A percentile compares a stretch with the other conserved stretches of the same genome.
phyloP scores from a whole-genome alignment of 1,140 invertebrate genomes.

The Gerris buenoi region DNA sequence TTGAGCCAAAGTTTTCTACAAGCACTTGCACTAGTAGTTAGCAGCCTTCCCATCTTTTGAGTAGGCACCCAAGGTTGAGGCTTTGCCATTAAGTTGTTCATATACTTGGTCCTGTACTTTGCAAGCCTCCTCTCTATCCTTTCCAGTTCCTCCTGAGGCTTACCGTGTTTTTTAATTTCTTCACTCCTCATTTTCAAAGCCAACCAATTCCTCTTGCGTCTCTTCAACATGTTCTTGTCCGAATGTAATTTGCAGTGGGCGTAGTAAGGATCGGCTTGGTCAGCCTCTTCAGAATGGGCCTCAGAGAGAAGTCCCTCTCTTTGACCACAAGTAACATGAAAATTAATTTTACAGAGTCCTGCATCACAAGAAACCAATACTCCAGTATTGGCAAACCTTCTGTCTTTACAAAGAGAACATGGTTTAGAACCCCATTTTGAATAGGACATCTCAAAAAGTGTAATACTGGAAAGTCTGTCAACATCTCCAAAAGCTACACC shows the following conservation, averaged over 20 bases:
- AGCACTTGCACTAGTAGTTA: constrained; percentile 80
- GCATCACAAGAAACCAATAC: constrained; percentile 94
- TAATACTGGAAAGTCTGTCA: constrained; percentile 66
- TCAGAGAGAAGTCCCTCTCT: constrained; percentile 81
- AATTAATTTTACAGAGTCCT: constrained; percentile 91
- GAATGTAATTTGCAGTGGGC: constrained; percentile 89
- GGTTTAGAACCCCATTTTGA: constrained; percentile 83
- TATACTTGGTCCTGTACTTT: constrained; percentile 60
- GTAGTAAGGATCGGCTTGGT: constrained; percentile 92
- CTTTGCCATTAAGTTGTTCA: constrained; percentile 52
- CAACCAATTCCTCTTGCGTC: constrained; percentile 71
- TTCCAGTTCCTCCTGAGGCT: constrained; percentile 35
- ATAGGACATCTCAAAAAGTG: constrained; percentile 90
- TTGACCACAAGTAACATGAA: constrained; percentile 96
- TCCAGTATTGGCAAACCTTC: constrained; percentile 71
- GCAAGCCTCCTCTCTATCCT: constrained; percentile 60
- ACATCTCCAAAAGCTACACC: constrained; percentile 96
- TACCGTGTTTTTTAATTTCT: constrained; percentile 39
- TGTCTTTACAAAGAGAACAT: constrained; percentile 75
- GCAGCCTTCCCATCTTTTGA: constrained; percentile 78
- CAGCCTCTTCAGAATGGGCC: constrained; percentile 79
- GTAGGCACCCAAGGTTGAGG: constrained; percentile 80
- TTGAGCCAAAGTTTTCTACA: constrained; percentile 68
- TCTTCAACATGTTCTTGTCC: constrained; percentile 45
- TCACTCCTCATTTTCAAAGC: constrained; percentile 69